phyloP scores from a whole-genome alignment of 2,113 vertebrate species.

The Empidonax traillii region DNA sequence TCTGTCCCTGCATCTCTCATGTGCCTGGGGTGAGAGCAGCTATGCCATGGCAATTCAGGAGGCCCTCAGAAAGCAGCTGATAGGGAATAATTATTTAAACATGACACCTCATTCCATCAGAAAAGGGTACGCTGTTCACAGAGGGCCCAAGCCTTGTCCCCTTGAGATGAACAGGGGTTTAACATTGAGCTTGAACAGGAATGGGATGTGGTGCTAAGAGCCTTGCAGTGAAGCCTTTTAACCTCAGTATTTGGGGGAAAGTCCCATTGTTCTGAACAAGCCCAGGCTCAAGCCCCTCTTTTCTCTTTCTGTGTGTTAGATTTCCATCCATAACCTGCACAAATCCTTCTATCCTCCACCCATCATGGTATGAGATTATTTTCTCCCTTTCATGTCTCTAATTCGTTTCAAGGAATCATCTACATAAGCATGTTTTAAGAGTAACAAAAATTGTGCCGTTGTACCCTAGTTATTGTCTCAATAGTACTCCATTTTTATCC shows the following conservation, averaged over 20 bases:
- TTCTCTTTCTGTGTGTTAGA: neutral
- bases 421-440: neutral
- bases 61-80: neutral
- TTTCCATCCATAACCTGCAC: neutral
- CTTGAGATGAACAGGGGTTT: neutral
- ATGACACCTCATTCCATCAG: slow-evolving; percentile 28
- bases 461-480: neutral
- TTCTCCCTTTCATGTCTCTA: neutral
- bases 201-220: neutral
- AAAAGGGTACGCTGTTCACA: neutral
- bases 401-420: neutral
- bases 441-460: neutral
- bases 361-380: neutral
- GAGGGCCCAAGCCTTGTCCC: neutral
- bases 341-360: neutral
- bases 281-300: neutral
- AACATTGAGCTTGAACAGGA: neutral
- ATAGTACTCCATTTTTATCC: neutral
- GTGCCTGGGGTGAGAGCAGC: neutral
- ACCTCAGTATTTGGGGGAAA: neutral
- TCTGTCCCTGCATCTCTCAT: neutral
- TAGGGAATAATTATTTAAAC: slow-evolving; percentile 45
- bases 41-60: neutral
- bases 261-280: neutral
- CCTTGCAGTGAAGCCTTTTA: neutral